Percentiles rank a stretch among this genome's conserved stretches.
Evolutionary conservation across 2,797 vertebrate species (phyloP).

Genomic region (Pseudocheirus occidentalis): DNA sequence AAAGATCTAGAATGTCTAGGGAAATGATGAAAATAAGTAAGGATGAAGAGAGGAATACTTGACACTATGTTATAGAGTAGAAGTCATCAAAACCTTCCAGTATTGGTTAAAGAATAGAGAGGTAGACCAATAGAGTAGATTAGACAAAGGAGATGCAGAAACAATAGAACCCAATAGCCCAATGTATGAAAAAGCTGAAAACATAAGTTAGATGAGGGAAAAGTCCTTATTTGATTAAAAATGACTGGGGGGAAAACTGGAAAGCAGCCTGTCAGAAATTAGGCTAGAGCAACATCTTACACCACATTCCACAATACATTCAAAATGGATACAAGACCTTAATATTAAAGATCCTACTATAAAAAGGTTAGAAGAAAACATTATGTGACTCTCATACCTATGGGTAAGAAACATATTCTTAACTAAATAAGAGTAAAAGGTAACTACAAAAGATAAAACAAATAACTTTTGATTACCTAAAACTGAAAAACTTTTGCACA

Average conservation of each 20-base stretch:
- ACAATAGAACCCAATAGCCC: not conserved
- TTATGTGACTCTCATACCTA: not conserved
- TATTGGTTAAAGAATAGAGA: not conserved
- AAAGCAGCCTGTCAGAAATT: not conserved
- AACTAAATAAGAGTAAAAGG: not conserved
- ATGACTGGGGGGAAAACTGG: not conserved
- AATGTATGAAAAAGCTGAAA: not conserved
- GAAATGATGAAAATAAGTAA: not conserved
- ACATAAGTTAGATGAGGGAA: not conserved
- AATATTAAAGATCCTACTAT: not conserved
- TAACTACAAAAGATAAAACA: not conserved
- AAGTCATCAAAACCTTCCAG: not conserved
- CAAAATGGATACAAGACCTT: not conserved
- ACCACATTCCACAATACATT: not conserved
- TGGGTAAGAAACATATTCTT: not conserved
- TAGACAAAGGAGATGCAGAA: not conserved
- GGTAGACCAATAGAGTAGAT: not conserved
- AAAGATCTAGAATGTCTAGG: not conserved
- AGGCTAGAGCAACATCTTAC: not conserved
- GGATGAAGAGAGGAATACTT: not conserved
- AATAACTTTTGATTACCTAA: not conserved
- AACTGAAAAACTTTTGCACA: not conserved
- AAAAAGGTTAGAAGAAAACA: not conserved
- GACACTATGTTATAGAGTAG: not conserved
- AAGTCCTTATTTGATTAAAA: not conserved